phyloP scores from a whole-genome alignment of 2,113 vertebrate genomes.

The Manacus vitellinus region DNA sequence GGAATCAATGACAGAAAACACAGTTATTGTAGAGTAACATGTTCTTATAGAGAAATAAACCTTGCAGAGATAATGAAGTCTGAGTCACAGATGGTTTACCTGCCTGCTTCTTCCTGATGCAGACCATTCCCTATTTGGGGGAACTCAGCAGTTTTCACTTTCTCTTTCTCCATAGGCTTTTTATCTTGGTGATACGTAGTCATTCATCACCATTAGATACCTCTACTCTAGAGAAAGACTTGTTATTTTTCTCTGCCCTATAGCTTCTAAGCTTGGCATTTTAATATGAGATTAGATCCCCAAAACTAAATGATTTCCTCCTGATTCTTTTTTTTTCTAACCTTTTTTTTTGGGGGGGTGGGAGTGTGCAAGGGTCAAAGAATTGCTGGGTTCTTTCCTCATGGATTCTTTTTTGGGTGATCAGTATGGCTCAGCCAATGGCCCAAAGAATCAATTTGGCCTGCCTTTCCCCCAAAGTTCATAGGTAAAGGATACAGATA shows the following conservation, averaged over 20 bases:
- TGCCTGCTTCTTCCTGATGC: neutral
- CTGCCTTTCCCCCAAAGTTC: neutral
- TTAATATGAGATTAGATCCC: neutral
- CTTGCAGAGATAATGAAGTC: neutral
- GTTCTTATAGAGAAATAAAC: neutral
- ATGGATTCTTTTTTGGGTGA: neutral
- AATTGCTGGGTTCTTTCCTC: neutral
- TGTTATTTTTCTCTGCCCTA: neutral
- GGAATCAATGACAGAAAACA: neutral
- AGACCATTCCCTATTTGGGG: neutral
- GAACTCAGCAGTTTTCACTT: neutral
- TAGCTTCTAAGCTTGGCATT: neutral
- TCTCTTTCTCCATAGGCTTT: neutral
- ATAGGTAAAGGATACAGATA: neutral
- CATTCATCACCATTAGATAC: neutral
- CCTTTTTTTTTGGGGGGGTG: neutral
- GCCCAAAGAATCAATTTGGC: neutral
- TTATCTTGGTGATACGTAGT: neutral
- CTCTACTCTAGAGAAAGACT: neutral
- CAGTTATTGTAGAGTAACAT: neutral
- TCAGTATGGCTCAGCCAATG: neutral
- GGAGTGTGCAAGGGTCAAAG: neutral
- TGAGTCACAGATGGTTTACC: neutral
- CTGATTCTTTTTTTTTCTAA: too few species aligned
- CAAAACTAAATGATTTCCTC: neutral